Evolutionary conservation across 1,140 invertebrate genomes (phyloP).

Genomic region (Epicauta chinensis): DNA sequence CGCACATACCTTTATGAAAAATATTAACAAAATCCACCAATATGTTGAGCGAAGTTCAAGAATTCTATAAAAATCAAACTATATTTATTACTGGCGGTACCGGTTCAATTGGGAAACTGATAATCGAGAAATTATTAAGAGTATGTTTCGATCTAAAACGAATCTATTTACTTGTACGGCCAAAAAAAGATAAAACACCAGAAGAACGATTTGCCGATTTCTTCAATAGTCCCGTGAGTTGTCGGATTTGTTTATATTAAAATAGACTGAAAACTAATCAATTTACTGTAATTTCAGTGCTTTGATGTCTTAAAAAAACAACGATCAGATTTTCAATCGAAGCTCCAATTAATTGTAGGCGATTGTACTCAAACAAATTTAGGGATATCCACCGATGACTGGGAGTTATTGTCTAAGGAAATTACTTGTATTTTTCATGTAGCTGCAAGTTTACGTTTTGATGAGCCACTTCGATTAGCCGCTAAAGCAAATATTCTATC

Average conservation of each 20-base stretch:
- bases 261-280: not conserved
- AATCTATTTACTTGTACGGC: constrained; percentile 70
- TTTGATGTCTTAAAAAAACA: constrained; percentile 17
- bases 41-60: not conserved
- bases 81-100: constrained; percentile 5
- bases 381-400: not conserved
- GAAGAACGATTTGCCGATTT: constrained; percentile 54
- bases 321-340: not conserved
- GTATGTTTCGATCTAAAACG: constrained; percentile 52
- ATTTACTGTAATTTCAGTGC: constrained; percentile 10
- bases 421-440: constrained; percentile 2
- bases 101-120: constrained; percentile 49
- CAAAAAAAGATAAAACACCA: constrained; percentile 66
- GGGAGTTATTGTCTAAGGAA: not conserved
- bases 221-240: constrained; percentile 56
- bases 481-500: too few relatives aligned
- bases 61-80: constrained; percentile 7
- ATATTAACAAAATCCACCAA: too few relatives aligned
- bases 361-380: constrained; percentile 2
- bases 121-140: constrained; percentile 44
- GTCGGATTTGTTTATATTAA: not conserved
- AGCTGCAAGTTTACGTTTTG: too few relatives aligned
- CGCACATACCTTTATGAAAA: too few relatives aligned
- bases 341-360: not conserved
- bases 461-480: too few relatives aligned